Base-by-base conservation (phyloP, 1,140 invertebrate genomes). In the Scaptomyza montana region DNA sequence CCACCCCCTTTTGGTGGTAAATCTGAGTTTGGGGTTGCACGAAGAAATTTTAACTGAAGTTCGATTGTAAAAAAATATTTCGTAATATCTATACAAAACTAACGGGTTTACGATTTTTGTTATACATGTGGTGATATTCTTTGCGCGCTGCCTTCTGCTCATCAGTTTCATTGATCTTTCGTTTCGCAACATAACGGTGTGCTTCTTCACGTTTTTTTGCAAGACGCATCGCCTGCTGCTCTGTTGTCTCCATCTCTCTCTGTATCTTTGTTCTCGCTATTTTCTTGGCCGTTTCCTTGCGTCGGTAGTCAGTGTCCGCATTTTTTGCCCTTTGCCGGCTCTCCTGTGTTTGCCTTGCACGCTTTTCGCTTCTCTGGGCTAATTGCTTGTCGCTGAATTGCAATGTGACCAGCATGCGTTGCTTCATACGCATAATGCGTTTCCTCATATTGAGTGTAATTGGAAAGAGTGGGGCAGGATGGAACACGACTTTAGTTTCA, bases 351-450 rank as follows among this genome's bases (percentile, higher is more conserved):
- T 71, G 68, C 6, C 13, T 45, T 5, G 36, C 39, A 5, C 68
- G 68, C n/a, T 47, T 47, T 1, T 19, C 9, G 2, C 63, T 49
- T 5, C 62, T 19, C 10, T 72, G 28, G 0, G 1, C 7, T 6
- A 64, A 6, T 30, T 57, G 61, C 5, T 54, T 21, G 4, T 54
- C 59, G 30, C 39, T 30, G 3, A 69, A 39, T 10, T 36, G 41
- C 8, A 56, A 13, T n/a, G 63, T 55, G 5, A 28, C 13, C 43
- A 60, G 4, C 69, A 72, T 72, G 33, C 69, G 69, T 6, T 67
- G 49, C 36, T 72, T 72, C 63, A 67, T 67, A 10, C 63, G 55
- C 30, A 46, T 45, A 2, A 60, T 72, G 16, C 63, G 54, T 10
- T 60, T 12, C 4, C 30, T 3, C 63, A 72, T 66, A 19, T 43